Evolutionary conservation across 2,113 vertebrate genomes (phyloP), one percentile per base, ranked within the genome.

Genomic region (Toxostoma redivivum): DNA sequence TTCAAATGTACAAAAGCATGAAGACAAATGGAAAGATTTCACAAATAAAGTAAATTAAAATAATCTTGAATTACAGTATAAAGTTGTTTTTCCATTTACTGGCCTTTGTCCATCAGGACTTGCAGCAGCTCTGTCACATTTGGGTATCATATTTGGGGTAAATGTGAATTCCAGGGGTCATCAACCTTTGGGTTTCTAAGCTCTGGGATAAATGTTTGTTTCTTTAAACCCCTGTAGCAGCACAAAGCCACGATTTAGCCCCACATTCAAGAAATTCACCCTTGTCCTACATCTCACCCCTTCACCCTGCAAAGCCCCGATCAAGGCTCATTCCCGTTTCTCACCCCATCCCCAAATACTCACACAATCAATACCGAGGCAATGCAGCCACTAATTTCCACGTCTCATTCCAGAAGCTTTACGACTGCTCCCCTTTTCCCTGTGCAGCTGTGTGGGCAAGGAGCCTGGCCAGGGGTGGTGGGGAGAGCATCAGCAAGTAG

Each of bases 31-130:
- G 79, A 92, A 81, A 84, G 70, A 79, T 23, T 6, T 88, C 56
- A 77, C 61, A 92, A 90, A 95, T 66, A 67, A 86, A 89, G 28
- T 87, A 78, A 89, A 93, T 60, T 70, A 57, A 82, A 78, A 53
- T 65, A 51, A 54, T 80, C n/a, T 81, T 42, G 18, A 84, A 84
- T 90, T 57, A 33, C 20, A 61, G 22, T 7, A 24, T 50, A 33
- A 93, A 87, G 77, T 71, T 37, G 27, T 23, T 79, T 95, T 92
- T 62, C 70, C 11, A 12, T 72, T 45, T 62, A 24, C 8, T 11
- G 7, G 9, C 42, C 44, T 58, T 47, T 33, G 50, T 84, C 74
- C 80, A 42, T 9, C n/a, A 67, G 28, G 64, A 30, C 62, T 71
- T 74, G 12, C 40, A 51, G 35, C 25, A 44, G n/a, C 0, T 0